Conservation (phyloP, 2,888 invertebrate species). For the Mesoligia furuncula region DNA sequence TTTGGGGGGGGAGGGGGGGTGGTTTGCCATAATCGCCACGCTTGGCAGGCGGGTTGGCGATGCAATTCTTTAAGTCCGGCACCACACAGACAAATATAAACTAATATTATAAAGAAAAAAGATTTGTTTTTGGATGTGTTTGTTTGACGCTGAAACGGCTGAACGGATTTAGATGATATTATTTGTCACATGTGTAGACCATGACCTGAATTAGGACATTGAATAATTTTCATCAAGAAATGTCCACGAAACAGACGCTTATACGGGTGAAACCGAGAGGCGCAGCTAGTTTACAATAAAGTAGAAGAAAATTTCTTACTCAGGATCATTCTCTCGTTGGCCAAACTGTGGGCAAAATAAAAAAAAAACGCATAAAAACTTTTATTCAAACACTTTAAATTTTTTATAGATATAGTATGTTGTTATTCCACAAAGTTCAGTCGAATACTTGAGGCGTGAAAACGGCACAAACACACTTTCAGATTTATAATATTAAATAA, state of each 20-base stretch:
- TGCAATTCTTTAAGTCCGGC: too few relatives aligned
- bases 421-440: slow-evolving; percentile 1
- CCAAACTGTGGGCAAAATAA: background rate
- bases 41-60: too few relatives aligned
- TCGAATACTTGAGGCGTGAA: slow-evolving; percentile 39
- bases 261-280: background rate
- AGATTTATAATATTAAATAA: slow-evolving; percentile 57
- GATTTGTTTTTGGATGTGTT: too few relatives aligned
- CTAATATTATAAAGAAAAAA: too few relatives aligned
- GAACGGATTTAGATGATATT: too few relatives aligned
- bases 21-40: too few relatives aligned
- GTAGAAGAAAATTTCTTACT: background rate
- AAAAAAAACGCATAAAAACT: background rate
- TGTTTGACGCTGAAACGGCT: too few relatives aligned
- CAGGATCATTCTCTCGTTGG: background rate
- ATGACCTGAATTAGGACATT: background rate
- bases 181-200: too few relatives aligned
- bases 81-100: too few relatives aligned
- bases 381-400: background rate
- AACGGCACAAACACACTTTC: slow-evolving; percentile 36
- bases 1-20: too few relatives aligned
- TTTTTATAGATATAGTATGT: background rate
- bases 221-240: background rate
- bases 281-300: background rate
- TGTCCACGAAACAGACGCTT: background rate